These are phyloP conservation scores for Horisme vitalbata DNA, from an alignment of 2,888 invertebrate genomes.

Conservation along the genomic window DNA sequence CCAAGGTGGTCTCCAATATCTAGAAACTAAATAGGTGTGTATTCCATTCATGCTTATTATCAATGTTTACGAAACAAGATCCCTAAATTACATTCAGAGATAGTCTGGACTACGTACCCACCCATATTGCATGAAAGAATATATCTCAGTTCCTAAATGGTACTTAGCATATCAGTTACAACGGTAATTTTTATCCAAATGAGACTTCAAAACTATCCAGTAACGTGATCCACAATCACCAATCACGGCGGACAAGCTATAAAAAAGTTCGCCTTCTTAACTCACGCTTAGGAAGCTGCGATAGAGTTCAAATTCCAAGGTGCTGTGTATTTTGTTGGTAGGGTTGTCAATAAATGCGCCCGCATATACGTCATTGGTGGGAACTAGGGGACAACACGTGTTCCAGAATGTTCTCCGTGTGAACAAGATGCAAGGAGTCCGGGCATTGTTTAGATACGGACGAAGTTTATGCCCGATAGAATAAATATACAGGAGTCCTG, in stretches of 20 bases:
- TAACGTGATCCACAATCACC: conserved; percentile 32
- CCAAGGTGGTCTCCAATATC: conserved; percentile 17
- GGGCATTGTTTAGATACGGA: conserved; percentile 40
- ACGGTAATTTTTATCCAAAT: conserved; percentile 34
- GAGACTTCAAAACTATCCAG: conserved; percentile 31
- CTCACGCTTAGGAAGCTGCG: not conserved
- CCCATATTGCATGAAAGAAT: conserved; percentile 21
- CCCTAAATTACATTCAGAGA: conserved; percentile 12
- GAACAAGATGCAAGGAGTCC: conserved; percentile 56
- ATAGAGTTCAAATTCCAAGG: conserved; percentile 10
- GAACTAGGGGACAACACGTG: conserved; percentile 63
- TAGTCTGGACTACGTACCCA: conserved; percentile 7
- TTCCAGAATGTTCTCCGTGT: conserved; percentile 53
- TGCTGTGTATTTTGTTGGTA: conserved; percentile 22
- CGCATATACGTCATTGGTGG: conserved; percentile 60
- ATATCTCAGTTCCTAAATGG: conserved; percentile 30
- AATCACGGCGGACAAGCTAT: conserved; percentile 20
- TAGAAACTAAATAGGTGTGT: conserved; percentile 17
- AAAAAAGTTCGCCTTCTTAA: not conserved
- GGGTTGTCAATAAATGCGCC: conserved; percentile 54
- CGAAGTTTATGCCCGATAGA: conserved; percentile 23
- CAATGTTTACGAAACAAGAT: conserved; percentile 17
- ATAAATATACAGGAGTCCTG: too few relatives aligned
- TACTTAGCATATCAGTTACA: conserved; percentile 36
- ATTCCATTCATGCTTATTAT: conserved; percentile 8